A percentile compares a stretch with the other conserved stretches of the same genome.
Evolutionary conservation across 2,888 invertebrate species (phyloP).

Genomic region (Ectobius pallidus): DNA sequence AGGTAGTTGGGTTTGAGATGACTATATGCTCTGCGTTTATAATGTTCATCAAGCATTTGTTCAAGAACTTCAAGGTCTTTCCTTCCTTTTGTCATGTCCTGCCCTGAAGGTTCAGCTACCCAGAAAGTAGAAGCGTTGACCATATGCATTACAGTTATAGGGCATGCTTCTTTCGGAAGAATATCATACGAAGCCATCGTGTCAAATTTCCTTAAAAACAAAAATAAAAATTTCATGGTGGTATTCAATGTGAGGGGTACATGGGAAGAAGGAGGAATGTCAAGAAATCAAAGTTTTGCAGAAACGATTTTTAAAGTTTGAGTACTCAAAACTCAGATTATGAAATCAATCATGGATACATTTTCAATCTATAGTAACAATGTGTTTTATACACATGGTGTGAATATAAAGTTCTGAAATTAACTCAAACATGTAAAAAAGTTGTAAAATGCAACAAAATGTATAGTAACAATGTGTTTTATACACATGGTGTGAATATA

Average conservation of each 20-base stretch:
- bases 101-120: background rate
- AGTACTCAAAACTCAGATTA: too few species aligned
- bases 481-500: too few species aligned
- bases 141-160: background rate
- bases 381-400: too few species aligned
- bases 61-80: background rate
- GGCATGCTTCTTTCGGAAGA: background rate
- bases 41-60: background rate
- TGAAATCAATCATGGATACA: too few species aligned
- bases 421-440: too few species aligned
- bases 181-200: background rate
- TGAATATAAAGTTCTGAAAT: too few species aligned
- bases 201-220: background rate
- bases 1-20: background rate
- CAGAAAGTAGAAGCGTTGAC: conserved; percentile 4
- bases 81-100: background rate
- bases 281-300: too few species aligned
- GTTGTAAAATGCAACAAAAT: too few species aligned
- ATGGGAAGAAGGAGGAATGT: too few species aligned
- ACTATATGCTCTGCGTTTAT: background rate
- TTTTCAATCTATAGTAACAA: too few species aligned
- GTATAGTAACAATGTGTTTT: too few species aligned
- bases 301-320: too few species aligned
- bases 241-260: background rate
- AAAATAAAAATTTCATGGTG: background rate